Percentiles rank a stretch among this genome's conserved stretches.
Evolutionary conservation across 2,888 invertebrate species (phyloP).

Genomic region (Netelia inedita): DNA sequence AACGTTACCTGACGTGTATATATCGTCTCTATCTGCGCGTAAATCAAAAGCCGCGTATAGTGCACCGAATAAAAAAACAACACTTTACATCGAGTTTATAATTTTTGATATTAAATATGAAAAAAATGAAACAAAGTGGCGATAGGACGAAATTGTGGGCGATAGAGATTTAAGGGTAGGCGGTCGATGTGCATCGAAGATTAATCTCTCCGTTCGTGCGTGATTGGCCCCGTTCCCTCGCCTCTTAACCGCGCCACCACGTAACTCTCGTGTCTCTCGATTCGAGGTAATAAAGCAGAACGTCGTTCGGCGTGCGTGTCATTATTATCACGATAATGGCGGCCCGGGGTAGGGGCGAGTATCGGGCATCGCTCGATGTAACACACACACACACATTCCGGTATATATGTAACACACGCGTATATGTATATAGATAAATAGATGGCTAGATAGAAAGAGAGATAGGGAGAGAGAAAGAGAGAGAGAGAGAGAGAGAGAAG

Average conservation of each 20-base stretch:
- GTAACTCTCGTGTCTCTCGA: too few relatives aligned
- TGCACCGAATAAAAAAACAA: too few relatives aligned
- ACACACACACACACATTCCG: background rate
- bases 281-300: conserved; percentile 53
- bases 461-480: conserved; percentile 9
- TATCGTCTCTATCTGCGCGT: too few relatives aligned
- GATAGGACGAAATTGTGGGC: background rate
- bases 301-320: conserved; percentile 52
- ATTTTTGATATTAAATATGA: too few relatives aligned
- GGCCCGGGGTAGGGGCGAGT: conserved; percentile 20
- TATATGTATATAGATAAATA: background rate
- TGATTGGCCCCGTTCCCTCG: conserved; percentile 14
- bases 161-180: background rate
- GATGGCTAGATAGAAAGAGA: background rate
- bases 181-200: conserved; percentile 12
- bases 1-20: too few relatives aligned
- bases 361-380: conserved; percentile 22
- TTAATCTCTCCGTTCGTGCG: conserved; percentile 32
- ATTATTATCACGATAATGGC: conserved; percentile 59
- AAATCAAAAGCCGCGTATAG: too few relatives aligned
- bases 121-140: too few relatives aligned
- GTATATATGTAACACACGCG: too few relatives aligned
- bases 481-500: conserved; percentile 2
- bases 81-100: too few relatives aligned
- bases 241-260: background rate